Base-by-base conservation (phyloP, 2,797 vertebrate species). In the Acanthopagrus latus region DNA sequence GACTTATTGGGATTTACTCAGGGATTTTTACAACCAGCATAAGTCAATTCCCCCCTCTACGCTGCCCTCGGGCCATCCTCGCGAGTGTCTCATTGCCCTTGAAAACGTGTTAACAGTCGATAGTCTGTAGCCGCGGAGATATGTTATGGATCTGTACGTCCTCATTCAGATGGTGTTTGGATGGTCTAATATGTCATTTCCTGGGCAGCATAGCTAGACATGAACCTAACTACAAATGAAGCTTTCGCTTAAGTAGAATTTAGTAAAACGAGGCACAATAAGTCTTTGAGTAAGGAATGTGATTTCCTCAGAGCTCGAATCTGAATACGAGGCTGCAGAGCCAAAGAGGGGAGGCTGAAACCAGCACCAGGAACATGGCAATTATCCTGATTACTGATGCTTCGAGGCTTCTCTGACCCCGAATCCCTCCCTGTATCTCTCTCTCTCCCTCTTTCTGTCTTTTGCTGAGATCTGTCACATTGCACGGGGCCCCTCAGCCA, bases 311-410 rank as follows among this genome's bases (percentile, higher is more conserved):
- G 70, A 83, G 82, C 56, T 75, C 67, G 44, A 79, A 90, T 92
- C 73, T 85, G 75, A 90, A 89, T 82, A 78, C 84, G 71, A 87
- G 84, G 84, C 86, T 55, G 23, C 84, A 63, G 71, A 89, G 89
- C 84, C 69, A 86, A 78, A 76, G 84, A 86, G 78, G 75, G 74
- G 84, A 79, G 85, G 84, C 83, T 81, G 83, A 82, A 91, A 89
- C 83, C 86, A 78, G 86, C 86, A 90, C 78, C 84, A 90, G 90
- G 85, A 94, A 92, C 86, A 89, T 82, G 87, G 89, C 92, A 95
- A 94, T 94, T 94, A 95, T 93, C 92, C 94, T 92, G 91, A 95
- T 95, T 94, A 94, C 90, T 90, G 88, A 90, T 88, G 89, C 92
- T 93, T 84, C 88, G 64, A 91, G 92, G 90, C 89, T 89, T 89